These are phyloP conservation scores for Andrena marginata DNA, from an alignment of 2,888 invertebrate genomes.

Conservation along the genomic window DNA sequence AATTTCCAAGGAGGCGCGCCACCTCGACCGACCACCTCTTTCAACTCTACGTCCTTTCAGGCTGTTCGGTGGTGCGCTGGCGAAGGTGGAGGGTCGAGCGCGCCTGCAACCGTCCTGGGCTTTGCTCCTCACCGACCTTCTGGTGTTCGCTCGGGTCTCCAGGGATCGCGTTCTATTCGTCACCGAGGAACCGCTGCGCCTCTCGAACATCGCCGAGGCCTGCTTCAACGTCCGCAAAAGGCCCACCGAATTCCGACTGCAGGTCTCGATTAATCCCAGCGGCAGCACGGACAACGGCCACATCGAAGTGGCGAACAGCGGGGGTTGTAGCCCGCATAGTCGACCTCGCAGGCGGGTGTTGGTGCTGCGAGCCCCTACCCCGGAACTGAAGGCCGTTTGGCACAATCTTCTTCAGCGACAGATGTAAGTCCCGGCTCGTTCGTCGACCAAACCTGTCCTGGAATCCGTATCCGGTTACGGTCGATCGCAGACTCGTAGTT, in stretches of 20 bases:
- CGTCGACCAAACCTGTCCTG: slow-evolving; percentile 1
- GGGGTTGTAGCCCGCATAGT: slow-evolving; percentile 83
- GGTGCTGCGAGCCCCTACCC: slow-evolving; percentile 92
- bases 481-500: slow-evolving; percentile 10
- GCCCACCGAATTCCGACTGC: slow-evolving; percentile 93
- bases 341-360: slow-evolving; percentile 89
- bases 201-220: slow-evolving; percentile 92
- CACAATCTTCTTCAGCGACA: slow-evolving; percentile 94
- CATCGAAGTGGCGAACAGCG: slow-evolving; percentile 70
- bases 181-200: slow-evolving; percentile 93
- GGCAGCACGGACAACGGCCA: slow-evolving; percentile 77
- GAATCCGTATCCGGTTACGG: slow-evolving; percentile 13
- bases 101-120: slow-evolving; percentile 93
- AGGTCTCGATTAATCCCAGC: slow-evolving; percentile 85
- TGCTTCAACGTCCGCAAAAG: slow-evolving; percentile 95
- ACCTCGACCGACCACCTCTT: neutral
- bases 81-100: slow-evolving; percentile 93
- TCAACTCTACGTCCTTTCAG: slow-evolving; percentile 60
- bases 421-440: slow-evolving; percentile 88
- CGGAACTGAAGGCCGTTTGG: slow-evolving; percentile 95
- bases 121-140: slow-evolving; percentile 92
- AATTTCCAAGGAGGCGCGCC: neutral
- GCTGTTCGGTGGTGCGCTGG: slow-evolving; percentile 94
- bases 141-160: slow-evolving; percentile 94
- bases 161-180: slow-evolving; percentile 94